These are phyloP conservation scores for Asobara japonica DNA, from an alignment of 1,140 invertebrate species.

Conservation along the genomic window DNA sequence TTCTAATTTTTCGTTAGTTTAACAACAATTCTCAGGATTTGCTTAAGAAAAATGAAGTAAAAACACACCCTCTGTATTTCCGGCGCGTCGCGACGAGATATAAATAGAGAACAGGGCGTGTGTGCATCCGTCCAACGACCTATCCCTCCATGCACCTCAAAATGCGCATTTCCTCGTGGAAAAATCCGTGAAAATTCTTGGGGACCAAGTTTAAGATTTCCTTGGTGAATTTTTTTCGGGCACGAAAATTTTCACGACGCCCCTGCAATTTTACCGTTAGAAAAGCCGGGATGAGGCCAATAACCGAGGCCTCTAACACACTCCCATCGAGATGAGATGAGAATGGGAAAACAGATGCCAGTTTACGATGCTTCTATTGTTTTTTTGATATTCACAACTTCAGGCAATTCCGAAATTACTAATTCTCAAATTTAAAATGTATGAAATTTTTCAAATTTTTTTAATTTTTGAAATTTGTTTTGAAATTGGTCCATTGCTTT, in stretches of 20 bases:
- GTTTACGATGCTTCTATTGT: neutral
- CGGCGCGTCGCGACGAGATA: conserved; percentile 7
- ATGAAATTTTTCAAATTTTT: too few species aligned
- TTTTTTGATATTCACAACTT: neutral
- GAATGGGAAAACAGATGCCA: conserved; percentile 7
- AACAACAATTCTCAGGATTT: neutral
- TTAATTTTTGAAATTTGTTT: too few species aligned
- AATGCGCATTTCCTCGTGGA: neutral
- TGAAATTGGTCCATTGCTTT: too few species aligned
- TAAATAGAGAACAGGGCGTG: neutral
- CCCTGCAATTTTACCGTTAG: neutral
- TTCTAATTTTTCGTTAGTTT: neutral
- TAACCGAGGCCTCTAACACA: neutral
- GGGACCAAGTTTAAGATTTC: neutral
- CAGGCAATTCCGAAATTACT: too few species aligned
- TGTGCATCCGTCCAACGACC: conserved; percentile 10
- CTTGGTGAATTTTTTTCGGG: neutral
- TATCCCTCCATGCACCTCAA: neutral
- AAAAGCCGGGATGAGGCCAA: neutral
- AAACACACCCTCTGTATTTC: conserved; percentile 9
- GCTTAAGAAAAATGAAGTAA: conserved; percentile 1
- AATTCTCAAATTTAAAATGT: too few species aligned
- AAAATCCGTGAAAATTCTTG: neutral
- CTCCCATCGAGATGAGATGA: neutral
- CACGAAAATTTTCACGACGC: conserved; percentile 7